phyloP scores from a whole-genome alignment of 2,113 vertebrate genomes.

The Xenotilapia leptura region DNA sequence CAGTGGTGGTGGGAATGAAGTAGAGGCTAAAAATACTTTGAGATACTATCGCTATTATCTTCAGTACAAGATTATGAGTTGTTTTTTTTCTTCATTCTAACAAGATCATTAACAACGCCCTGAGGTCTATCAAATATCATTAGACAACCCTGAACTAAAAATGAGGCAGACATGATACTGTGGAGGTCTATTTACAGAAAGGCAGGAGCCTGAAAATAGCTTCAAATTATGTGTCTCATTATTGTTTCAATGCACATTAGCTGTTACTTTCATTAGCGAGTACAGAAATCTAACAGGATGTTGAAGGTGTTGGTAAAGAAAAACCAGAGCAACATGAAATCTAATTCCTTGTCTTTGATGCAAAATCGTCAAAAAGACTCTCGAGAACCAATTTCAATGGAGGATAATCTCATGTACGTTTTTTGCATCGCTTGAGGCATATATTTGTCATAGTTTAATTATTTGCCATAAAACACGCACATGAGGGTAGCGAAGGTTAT shows the following conservation, averaged over 20 bases:
- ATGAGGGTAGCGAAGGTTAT: constrained; percentile 29
- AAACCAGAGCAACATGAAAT: not conserved
- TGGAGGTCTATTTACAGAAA: not conserved
- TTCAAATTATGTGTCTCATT: constrained; percentile 7
- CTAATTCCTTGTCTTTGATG: not conserved
- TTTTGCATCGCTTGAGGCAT: not conserved
- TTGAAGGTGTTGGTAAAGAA: not conserved
- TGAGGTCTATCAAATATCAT: constrained; percentile 31
- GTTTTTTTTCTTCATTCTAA: not conserved
- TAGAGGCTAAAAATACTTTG: not conserved
- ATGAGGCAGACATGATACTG: not conserved
- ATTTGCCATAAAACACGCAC: constrained; percentile 29
- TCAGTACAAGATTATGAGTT: constrained; percentile 9
- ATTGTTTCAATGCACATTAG: not conserved
- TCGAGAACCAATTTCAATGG: not conserved
- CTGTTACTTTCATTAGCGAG: constrained; percentile 5
- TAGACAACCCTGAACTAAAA: constrained; percentile 3
- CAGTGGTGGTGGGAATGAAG: not conserved
- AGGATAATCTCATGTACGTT: not conserved
- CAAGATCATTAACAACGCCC: constrained; percentile 19
- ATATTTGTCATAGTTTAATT: constrained; percentile 44
- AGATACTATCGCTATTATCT: constrained; percentile 20
- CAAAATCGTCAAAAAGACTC: not conserved
- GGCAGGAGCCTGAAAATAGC: constrained; percentile 14
- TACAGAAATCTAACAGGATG: not conserved